Conservation (phyloP, 2,113 vertebrate species). For the Gulo gulo region DNA sequence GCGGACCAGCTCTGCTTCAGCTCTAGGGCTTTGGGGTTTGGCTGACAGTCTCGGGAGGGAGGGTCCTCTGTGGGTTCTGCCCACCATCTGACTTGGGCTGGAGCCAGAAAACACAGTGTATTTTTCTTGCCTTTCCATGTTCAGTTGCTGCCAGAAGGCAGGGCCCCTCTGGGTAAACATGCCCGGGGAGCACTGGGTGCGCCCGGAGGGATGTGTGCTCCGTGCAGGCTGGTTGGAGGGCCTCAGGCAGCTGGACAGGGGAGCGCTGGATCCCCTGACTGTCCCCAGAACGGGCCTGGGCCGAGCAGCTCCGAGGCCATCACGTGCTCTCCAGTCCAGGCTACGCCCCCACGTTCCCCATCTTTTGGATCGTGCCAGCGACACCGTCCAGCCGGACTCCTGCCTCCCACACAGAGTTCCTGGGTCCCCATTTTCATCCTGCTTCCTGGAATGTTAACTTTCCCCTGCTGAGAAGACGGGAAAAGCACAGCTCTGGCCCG, state of each 20-base stretch:
- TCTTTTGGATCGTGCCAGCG: background rate
- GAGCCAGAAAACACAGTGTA: rapidly evolving
- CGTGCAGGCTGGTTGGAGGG: background rate
- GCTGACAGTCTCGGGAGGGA: background rate
- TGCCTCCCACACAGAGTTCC: background rate
- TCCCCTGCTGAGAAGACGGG: background rate
- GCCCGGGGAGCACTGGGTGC: background rate
- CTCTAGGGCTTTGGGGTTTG: background rate
- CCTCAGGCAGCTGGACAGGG: background rate
- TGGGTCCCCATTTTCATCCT: background rate
- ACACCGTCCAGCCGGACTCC: rapidly evolving
- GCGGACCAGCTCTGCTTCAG: rapidly evolving
- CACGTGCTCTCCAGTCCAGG: background rate
- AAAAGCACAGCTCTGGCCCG: background rate
- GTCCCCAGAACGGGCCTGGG: background rate
- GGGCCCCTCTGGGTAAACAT: background rate
- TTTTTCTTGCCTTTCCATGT: background rate
- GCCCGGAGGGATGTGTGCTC: background rate
- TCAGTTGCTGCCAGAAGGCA: background rate
- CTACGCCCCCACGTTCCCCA: too few species aligned
- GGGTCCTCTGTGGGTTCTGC: background rate
- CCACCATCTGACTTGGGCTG: background rate
- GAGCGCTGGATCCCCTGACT: background rate
- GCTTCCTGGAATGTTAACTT: background rate
- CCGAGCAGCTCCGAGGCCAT: background rate